Conservation (phyloP, 1,140 invertebrate species). For the Aphaenogaster rudis region DNA sequence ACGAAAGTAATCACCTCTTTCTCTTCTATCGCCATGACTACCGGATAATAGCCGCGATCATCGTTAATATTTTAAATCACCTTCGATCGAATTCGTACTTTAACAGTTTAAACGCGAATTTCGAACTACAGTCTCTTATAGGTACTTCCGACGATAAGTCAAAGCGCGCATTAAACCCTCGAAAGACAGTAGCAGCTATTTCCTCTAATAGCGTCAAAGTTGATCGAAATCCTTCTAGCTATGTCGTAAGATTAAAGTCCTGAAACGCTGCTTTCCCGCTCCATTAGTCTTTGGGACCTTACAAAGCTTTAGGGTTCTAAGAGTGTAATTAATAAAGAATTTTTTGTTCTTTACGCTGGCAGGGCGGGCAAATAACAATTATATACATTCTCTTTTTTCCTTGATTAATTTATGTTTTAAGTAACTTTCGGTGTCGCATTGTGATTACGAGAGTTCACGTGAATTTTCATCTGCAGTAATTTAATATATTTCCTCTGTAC, state of each 20-base stretch:
- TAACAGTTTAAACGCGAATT: not conserved
- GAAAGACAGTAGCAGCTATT: slow-evolving; percentile 43
- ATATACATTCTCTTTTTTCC: not conserved
- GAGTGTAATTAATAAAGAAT: slow-evolving; percentile 24
- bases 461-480: slow-evolving; percentile 18
- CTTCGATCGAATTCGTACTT: not conserved
- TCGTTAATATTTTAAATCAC: slow-evolving; percentile 4
- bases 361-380: slow-evolving; percentile 1
- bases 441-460: not conserved
- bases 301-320: slow-evolving; percentile 30
- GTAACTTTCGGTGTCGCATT: not conserved
- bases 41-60: not conserved
- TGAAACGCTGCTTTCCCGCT: slow-evolving; percentile 26
- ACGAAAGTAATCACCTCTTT: slow-evolving; percentile 16
- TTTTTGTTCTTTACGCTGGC: not conserved
- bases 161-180: slow-evolving; percentile 29
- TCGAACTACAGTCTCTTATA: slow-evolving; percentile 19
- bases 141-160: not conserved
- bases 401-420: slow-evolving; percentile 12
- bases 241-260: slow-evolving; percentile 39
- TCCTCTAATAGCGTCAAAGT: slow-evolving; percentile 46
- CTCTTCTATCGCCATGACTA: not conserved
- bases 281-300: slow-evolving; percentile 21
- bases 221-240: slow-evolving; percentile 14
- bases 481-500: not conserved